Conservation (phyloP, 2,113 vertebrate genomes). For the Cyanoderma ruficeps region DNA sequence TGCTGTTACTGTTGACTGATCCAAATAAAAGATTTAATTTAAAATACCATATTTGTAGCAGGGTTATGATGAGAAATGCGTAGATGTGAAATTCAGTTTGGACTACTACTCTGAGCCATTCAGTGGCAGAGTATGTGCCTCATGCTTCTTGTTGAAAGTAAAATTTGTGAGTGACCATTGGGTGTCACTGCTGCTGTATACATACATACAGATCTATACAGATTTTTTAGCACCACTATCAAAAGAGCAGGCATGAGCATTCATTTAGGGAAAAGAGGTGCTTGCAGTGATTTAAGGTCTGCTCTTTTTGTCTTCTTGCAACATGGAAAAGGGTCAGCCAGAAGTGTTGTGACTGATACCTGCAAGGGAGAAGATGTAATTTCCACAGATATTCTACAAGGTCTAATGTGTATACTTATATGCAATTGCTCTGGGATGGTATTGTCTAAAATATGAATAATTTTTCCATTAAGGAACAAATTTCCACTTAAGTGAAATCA, state of each 20-base stretch:
- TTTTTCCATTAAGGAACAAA: conserved; percentile 46
- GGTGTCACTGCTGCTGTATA: conserved; percentile 21
- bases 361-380: neutral
- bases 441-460: conserved; percentile 14
- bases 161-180: neutral
- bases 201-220: neutral
- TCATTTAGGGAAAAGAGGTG: neutral
- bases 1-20: neutral
- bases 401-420: neutral
- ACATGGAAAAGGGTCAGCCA: neutral
- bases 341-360: neutral
- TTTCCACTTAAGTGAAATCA: conserved; percentile 50
- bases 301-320: neutral
- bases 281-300: neutral
- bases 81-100: neutral
- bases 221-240: neutral
- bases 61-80: neutral
- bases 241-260: neutral
- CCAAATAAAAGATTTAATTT: neutral
- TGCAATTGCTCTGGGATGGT: neutral
- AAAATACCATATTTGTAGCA: neutral
- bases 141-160: neutral
- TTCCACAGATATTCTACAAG: neutral
- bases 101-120: neutral
- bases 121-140: neutral